Evolutionary conservation across 2,888 invertebrate species (phyloP), one percentile per base, ranked within the genome.

Genomic region (Geotrupes spiniger): DNA sequence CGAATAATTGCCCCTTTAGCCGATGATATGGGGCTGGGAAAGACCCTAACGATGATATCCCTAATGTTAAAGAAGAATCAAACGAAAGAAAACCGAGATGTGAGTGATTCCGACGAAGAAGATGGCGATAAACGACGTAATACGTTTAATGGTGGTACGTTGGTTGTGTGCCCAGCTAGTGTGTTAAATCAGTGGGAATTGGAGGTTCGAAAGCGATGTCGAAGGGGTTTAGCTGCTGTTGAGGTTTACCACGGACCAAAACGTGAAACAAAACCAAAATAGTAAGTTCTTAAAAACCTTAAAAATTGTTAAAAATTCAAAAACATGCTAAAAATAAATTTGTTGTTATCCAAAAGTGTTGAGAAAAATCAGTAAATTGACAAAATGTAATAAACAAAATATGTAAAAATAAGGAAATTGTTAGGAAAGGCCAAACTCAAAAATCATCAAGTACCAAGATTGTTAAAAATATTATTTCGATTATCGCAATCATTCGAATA

Each of bases 121-220:
- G 60, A 57, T 16, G 39, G 57, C 44, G 29, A 4, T 33, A 37
- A 51, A 33, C 52, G 56, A 46, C 25, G 56, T 56, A 46, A 36
- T 27, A 48, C 46, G 11, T 46, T 46, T 21, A 63, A 63, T 43
- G 89, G 87, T 8, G 86, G 87, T 12, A 92, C 90, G 0, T 75
- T 98, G n/a, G 86, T 98, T 0, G 82, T 98, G 1, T 93, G 94
- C 63, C 96, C 96, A 0, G 93, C 96, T 2, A 92, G 92, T 33
- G 79, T 98, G 37, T 75, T 97, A 46, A 82, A 85, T 58, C 97
- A 98, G 70, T 98, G 97, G 97, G 83, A 87, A 49, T 76, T 72
- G 9, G 95, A 96, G 72, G 83, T 94, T 5, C 66, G 74, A 6
- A 78, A 76, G 21, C 84, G 87, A 63, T 78, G 85, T 39, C 68